A percentile compares a stretch with the other conserved stretches of the same genome.
Evolutionary conservation across 1,140 invertebrate genomes (phyloP).

Genomic region (Drosophila orena): DNA sequence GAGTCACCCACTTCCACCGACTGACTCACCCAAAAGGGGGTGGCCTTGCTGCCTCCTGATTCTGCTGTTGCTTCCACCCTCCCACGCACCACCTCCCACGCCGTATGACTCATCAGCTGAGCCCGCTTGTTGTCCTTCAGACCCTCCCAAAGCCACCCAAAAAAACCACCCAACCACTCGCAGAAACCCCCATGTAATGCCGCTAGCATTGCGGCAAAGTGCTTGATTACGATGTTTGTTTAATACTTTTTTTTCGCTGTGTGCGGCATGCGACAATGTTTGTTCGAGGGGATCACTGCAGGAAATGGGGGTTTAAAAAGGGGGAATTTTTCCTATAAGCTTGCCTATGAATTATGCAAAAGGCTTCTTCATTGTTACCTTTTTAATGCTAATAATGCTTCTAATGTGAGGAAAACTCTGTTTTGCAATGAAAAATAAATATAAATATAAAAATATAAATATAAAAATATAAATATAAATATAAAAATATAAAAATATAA

Average conservation of each 20-base stretch:
- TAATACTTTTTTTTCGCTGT: constrained; percentile 44
- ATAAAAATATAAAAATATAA: too few relatives aligned
- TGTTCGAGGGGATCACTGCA: constrained; percentile 35
- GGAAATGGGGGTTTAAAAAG: constrained; percentile 22
- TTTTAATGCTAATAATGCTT: neutral
- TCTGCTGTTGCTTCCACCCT: constrained; percentile 46
- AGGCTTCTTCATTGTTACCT: neutral
- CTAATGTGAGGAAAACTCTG: neutral
- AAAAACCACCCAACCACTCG: constrained; percentile 1
- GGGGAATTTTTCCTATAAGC: neutral
- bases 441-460: too few relatives aligned
- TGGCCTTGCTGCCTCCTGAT: constrained; percentile 10
- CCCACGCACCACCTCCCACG: constrained; percentile 41
- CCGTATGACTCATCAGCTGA: constrained; percentile 73
- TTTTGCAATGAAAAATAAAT: neutral
- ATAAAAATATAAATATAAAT: too few relatives aligned
- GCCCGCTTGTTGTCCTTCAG: constrained; percentile 28
- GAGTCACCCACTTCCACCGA: constrained; percentile 53
- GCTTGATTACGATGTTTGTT: constrained; percentile 78
- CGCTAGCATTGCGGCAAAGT: constrained; percentile 61
- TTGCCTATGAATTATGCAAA: neutral
- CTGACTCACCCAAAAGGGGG: constrained; percentile 58
- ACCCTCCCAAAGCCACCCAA: neutral
- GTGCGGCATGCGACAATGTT: constrained; percentile 51
- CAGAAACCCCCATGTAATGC: constrained; percentile 26